Percentiles rank a stretch among this genome's conserved stretches.
Evolutionary conservation across 1,140 invertebrate species (phyloP).

Genomic region (Cydia pomonella): DNA sequence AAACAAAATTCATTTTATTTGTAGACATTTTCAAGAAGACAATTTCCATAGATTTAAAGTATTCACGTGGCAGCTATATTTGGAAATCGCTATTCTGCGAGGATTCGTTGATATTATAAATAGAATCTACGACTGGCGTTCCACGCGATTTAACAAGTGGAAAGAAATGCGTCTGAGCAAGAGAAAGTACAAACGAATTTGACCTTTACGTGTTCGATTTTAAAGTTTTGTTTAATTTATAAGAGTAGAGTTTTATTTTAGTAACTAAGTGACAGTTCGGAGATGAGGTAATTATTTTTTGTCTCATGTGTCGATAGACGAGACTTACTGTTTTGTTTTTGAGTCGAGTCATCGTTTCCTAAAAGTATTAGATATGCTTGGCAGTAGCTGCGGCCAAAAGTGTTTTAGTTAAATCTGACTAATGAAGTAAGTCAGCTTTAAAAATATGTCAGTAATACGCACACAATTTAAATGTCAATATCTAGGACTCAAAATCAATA

Average conservation of each 20-base stretch:
- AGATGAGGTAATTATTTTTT: conserved; percentile 34
- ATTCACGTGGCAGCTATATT: conserved; percentile 44
- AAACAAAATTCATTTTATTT: neutral
- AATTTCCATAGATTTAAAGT: neutral
- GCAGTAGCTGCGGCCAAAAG: neutral
- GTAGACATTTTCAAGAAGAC: neutral
- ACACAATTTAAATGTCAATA: neutral
- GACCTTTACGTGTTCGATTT: neutral
- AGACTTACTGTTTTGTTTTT: conserved; percentile 18
- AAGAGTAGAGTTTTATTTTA: conserved; percentile 10
- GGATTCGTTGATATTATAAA: conserved; percentile 53
- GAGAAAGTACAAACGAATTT: neutral
- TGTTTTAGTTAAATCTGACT: conserved; percentile 19
- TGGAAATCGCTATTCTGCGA: conserved; percentile 46
- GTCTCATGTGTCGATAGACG: conserved; percentile 34
- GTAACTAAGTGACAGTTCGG: conserved; percentile 13
- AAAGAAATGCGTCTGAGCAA: neutral
- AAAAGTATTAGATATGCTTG: neutral
- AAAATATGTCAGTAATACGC: neutral
- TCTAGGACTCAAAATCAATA: too few species aligned
- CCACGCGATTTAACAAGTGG: conserved; percentile 44
- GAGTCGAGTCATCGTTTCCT: conserved; percentile 24
- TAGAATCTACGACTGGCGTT: conserved; percentile 50
- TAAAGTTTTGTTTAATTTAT: neutral
- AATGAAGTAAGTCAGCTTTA: neutral